Conservation (phyloP, 2,888 invertebrate genomes). For the Cosmia trapezina region DNA sequence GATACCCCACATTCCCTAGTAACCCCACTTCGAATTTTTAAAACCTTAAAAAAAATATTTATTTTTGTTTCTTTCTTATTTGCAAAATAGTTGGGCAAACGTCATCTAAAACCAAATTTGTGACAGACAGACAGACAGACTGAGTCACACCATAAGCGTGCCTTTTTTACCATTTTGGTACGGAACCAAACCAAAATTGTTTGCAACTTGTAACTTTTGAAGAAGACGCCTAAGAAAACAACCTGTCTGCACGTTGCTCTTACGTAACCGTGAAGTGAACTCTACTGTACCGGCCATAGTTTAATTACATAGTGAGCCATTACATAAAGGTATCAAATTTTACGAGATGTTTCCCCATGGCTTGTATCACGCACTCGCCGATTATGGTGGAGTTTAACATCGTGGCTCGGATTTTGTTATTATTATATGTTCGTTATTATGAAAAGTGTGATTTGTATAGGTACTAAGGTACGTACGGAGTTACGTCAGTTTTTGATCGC, state of each 20-base stretch:
- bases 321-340: slow-evolving; percentile 49
- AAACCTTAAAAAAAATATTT: too few relatives aligned
- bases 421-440: slow-evolving; percentile 22
- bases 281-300: slow-evolving; percentile 36
- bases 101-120: too few relatives aligned
- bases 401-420: slow-evolving; percentile 25
- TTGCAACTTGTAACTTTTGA: background rate
- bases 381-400: slow-evolving; percentile 10
- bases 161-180: too few relatives aligned
- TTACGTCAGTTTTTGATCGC: slow-evolving; percentile 12
- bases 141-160: too few relatives aligned
- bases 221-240: background rate
- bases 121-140: too few relatives aligned
- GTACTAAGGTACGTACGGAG: background rate
- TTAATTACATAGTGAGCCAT: slow-evolving; percentile 37
- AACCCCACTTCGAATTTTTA: too few relatives aligned
- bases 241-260: background rate
- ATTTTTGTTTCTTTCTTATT: too few relatives aligned
- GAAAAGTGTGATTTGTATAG: slow-evolving; percentile 2
- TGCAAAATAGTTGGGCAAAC: too few relatives aligned
- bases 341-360: slow-evolving; percentile 33
- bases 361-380: slow-evolving; percentile 2
- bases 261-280: slow-evolving; percentile 47
- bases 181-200: background rate
- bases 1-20: too few relatives aligned